phyloP scores from a whole-genome alignment of 2,113 vertebrate species.

The Gallinago jamesoni region DNA sequence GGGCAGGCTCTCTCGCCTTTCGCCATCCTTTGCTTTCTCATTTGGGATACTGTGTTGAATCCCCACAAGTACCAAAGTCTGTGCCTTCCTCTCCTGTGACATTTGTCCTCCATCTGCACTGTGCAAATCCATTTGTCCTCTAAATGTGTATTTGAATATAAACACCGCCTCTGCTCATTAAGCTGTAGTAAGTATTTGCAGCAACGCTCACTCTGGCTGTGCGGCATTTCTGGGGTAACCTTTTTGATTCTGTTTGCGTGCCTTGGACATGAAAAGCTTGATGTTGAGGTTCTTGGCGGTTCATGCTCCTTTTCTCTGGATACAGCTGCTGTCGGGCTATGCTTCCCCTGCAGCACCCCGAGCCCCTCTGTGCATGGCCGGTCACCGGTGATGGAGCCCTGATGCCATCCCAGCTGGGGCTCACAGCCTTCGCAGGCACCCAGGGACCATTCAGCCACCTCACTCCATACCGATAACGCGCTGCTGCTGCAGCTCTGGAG shows the following conservation, averaged over 20 bases:
- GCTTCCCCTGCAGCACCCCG: not conserved
- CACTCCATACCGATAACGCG: not conserved
- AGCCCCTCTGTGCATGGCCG: rapidly evolving
- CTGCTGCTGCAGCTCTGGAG: not conserved
- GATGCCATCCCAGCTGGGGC: not conserved
- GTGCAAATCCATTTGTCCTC: constrained; percentile 11
- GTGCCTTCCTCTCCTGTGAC: not conserved
- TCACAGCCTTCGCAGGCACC: not conserved
- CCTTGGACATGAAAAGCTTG: not conserved
- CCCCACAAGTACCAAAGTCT: not conserved
- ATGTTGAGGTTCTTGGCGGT: not conserved
- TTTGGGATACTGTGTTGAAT: not conserved
- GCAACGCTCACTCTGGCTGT: not conserved
- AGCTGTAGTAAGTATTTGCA: not conserved
- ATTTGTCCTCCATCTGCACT: not conserved
- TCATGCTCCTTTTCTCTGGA: not conserved
- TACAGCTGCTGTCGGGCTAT: not conserved
- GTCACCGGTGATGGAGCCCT: rapidly evolving
- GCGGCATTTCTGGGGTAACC: not conserved
- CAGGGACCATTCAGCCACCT: not conserved
- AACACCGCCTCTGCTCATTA: not conserved
- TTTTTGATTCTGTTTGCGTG: not conserved
- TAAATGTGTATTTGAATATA: not conserved
- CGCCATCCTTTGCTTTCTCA: not conserved
- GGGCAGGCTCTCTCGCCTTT: not conserved